phyloP scores from a whole-genome alignment of 1,140 invertebrate species.

The Agrilus planipennis region DNA sequence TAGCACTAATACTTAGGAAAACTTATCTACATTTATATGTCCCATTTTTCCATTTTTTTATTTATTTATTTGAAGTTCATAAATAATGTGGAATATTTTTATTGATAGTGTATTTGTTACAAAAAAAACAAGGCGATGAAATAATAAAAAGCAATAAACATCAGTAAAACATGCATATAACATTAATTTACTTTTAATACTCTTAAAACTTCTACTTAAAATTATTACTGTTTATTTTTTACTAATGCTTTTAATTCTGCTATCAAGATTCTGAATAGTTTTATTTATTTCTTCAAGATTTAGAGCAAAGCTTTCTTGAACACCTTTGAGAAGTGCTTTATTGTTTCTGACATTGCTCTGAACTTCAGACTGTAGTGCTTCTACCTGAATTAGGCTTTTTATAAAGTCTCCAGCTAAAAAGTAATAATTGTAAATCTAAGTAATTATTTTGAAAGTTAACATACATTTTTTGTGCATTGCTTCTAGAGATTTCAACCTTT shows the following conservation, averaged over 20 bases:
- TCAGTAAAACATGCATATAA: no score
- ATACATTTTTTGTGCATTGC: slow-evolving; percentile 81
- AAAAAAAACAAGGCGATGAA: no score
- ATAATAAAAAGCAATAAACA: no score
- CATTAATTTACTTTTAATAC: no score
- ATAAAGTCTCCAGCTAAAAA: slow-evolving; percentile 71
- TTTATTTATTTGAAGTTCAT: no score
- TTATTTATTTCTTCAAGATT: slow-evolving; percentile 63
- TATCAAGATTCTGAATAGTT: slow-evolving; percentile 62
- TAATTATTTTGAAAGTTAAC: slow-evolving; percentile 4
- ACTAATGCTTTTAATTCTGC: slow-evolving; percentile 49
- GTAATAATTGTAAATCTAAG: slow-evolving; percentile 8
- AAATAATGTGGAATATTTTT: no score
- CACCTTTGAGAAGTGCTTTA: slow-evolving; percentile 63
- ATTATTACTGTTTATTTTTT: slow-evolving; percentile 26
- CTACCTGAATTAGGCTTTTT: slow-evolving; percentile 70
- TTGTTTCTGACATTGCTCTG: slow-evolving; percentile 58
- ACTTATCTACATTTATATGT: no score
- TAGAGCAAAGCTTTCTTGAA: slow-evolving; percentile 64
- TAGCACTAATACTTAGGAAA: no score
- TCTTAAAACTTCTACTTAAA: no score
- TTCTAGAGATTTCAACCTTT: slow-evolving; percentile 71
- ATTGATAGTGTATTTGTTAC: no score
- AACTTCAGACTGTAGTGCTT: slow-evolving; percentile 68
- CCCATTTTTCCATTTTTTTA: no score